These are phyloP conservation scores for Hybos culiciformis DNA, from an alignment of 2,888 invertebrate species.

Conservation along the genomic window DNA sequence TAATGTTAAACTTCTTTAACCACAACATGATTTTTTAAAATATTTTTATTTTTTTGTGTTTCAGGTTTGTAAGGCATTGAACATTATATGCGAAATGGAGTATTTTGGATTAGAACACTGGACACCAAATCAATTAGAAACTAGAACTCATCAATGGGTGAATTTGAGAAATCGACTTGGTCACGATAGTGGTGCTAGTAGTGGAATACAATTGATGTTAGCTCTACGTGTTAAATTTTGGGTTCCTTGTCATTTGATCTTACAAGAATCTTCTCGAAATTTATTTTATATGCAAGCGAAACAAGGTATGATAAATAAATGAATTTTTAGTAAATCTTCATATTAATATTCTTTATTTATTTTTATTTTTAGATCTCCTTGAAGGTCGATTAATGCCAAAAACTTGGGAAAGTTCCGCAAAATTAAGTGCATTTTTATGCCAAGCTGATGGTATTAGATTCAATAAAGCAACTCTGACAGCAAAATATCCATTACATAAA, in stretches of 20 bases:
- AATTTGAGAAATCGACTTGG: constrained; percentile 58
- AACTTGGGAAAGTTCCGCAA: constrained; percentile 53
- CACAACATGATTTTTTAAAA: constrained; percentile 1
- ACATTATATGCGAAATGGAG: constrained; percentile 72
- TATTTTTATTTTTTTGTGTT: constrained; percentile 6
- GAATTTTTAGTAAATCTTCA: too few species aligned
- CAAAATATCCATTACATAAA: constrained; percentile 29
- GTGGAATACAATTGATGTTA: constrained; percentile 29
- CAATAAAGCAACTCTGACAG: constrained; percentile 25
- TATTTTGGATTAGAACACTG: constrained; percentile 69
- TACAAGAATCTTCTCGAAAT: constrained; percentile 69
- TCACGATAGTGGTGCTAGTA: constrained; percentile 27
- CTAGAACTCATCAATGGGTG: constrained; percentile 70
- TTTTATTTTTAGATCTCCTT: constrained; percentile 56
- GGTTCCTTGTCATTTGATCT: constrained; percentile 76
- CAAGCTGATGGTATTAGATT: constrained; percentile 39
- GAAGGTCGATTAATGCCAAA: constrained; percentile 59
- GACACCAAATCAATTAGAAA: constrained; percentile 37
- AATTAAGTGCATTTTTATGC: constrained; percentile 62
- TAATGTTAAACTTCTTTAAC: too few species aligned
- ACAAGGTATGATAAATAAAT: too few species aligned
- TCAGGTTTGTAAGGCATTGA: constrained; percentile 70
- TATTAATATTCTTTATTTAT: too few species aligned
- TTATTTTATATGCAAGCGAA: constrained; percentile 76
- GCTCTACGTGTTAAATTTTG: constrained; percentile 64